Evolutionary conservation across 2,113 vertebrate genomes (phyloP).

Genomic region (Platichthys stellatus): DNA sequence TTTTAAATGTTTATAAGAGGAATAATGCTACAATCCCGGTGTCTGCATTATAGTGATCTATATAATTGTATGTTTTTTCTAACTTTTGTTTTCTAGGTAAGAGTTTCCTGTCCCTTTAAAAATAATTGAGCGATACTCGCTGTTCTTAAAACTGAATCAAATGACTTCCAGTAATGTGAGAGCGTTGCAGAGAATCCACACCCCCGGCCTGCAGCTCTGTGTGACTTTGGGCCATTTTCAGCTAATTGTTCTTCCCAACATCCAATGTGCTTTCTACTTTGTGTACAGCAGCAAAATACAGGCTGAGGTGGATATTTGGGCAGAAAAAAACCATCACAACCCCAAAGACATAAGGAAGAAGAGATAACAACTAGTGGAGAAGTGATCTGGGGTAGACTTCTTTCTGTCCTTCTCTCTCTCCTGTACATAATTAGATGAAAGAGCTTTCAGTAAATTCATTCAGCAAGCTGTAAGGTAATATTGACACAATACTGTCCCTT

Average conservation of each 20-base stretch:
- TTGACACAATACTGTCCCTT: slow-evolving; percentile 63
- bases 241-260: slow-evolving; percentile 12
- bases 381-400: slow-evolving; percentile 1
- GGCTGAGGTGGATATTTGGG: background rate
- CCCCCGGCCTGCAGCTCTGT: slow-evolving; percentile 32
- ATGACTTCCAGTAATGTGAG: slow-evolving; percentile 39
- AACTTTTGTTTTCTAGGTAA: background rate
- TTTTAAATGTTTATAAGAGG: too few species aligned
- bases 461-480: slow-evolving; percentile 64
- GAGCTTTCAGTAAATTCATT: slow-evolving; percentile 49
- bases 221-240: slow-evolving; percentile 47
- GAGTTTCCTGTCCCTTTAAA: background rate
- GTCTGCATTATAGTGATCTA: too few species aligned
- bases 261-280: slow-evolving; percentile 33
- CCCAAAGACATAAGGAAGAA: background rate
- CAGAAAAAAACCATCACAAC: slow-evolving; percentile 10
- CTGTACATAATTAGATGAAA: slow-evolving; percentile 50
- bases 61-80: too few species aligned
- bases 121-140: background rate
- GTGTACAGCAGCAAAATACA: slow-evolving; percentile 34
- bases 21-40: too few species aligned
- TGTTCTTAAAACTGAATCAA: slow-evolving; percentile 14
- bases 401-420: slow-evolving; percentile 34
- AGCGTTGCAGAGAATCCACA: slow-evolving; percentile 37
- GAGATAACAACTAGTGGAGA: background rate